Evolutionary conservation across 1,140 invertebrate species (phyloP), one percentile per base, ranked within the genome.

Genomic region (Bombus affinis): DNA sequence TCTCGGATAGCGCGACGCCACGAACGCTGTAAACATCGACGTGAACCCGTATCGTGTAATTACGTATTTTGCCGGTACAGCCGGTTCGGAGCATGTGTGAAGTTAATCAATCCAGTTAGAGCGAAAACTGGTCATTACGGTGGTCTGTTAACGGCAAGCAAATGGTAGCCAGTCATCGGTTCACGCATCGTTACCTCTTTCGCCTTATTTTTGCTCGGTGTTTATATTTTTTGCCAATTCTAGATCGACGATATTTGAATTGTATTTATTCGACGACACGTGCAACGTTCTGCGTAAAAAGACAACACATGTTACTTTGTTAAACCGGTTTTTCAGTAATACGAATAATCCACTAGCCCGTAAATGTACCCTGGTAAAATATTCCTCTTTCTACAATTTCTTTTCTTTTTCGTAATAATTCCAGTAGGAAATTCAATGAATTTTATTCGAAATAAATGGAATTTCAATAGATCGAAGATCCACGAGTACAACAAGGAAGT

Each of bases 61-160:
- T 73, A 85, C 77, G 78, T 35, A 42, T 65, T 78, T 71, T 28
- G 25, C 35, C 42, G 35, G 57, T 32, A 57, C 42, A 81, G 77
- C 83, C 70, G 77, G 83, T 81, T 85, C 70, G 32, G 9, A 53
- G 77, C 83, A 66, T 70, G 83, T 72, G 83, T 42, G 73, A 85
- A 85, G 83, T 85, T 85, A 85, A 85, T 85, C 83, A 81, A 85
- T 85, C 83, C 77, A 85, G 77, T 81, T 85, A 81, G 83, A 39
- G 42, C 77, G 77, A 73, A 74, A 37, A 65, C 68, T 66, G 77
- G 70, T 73, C 70, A 66, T 85, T 85, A 73, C 53, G 53, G 42
- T 42, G 25, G 70, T 6, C 44, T 53, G 18, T 85, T 73, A 80
- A 65, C 62, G 53, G 75, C 8, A 65, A 62, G 22, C 66, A 72